Base-by-base conservation (phyloP, 2,797 vertebrate species). In the Hephaestus fuliginosus region DNA sequence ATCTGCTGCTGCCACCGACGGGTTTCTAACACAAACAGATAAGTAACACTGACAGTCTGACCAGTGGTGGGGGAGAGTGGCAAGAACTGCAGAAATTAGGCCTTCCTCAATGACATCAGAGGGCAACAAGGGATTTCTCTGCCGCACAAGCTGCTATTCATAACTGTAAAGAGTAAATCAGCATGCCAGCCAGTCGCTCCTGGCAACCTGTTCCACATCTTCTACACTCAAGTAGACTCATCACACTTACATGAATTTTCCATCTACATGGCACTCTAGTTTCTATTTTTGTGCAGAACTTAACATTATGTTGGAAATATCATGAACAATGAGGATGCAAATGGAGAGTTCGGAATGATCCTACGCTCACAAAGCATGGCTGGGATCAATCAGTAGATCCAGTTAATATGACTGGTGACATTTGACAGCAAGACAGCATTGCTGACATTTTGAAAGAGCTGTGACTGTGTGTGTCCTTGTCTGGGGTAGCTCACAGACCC, bases 61-160 rank as follows among this genome's bases (percentile, higher is more conserved):
- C 71, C 76, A 72, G 70, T 36, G 61, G 63, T 68, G 41, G 48
- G n/a, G 67, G 53, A 15, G 39, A 71, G 78, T 22, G 53, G 72
- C 60, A 22, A n/a, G 58, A 64, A 56, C 41, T 0, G 5, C 25
- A 68, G 53, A 55, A 73, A 46, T 62, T 12, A 12, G 79, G 69
- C 36, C 14, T 76, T 61, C 75, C 33, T 88, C 76, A 69, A 46
- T 88, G 82, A 81, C 80, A 86, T 87, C 44, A 51, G 67, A 74
- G 87, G 71, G 85, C 10, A 30, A 57, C 39, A 48, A 56, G 22
- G n/a, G 43, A 81, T 85, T 74, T 81, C 65, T 86, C 74, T 52
- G 68, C 48, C 22, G 55, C 60, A 57, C 80, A 85, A 76, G 53
- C 86, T 84, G 70, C 82, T 79, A 89, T 90, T 93, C 85, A 92